Conservation (phyloP, 2,888 invertebrate genomes). For the Athrips mouffetella region DNA sequence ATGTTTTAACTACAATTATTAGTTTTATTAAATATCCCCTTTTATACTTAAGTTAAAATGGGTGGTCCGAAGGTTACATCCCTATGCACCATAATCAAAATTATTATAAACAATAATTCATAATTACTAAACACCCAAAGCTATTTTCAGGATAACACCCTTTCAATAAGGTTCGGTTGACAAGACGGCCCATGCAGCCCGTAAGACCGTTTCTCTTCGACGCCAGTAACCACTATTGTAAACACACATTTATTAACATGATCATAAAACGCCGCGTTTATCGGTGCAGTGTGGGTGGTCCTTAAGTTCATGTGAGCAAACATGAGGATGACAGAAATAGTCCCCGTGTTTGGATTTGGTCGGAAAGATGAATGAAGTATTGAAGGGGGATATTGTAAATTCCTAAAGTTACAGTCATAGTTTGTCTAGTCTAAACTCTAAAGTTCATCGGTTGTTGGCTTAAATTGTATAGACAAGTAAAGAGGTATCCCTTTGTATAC, state of each 20-base stretch:
- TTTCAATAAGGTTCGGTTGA: slow-evolving; percentile 37
- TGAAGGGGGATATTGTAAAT: slow-evolving; percentile 4
- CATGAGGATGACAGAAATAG: slow-evolving; percentile 42
- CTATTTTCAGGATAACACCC: slow-evolving; percentile 18
- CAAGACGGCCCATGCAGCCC: slow-evolving; percentile 28
- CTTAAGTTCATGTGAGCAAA: slow-evolving; percentile 49
- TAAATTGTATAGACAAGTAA: too few relatives aligned
- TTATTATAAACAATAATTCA: slow-evolving; percentile 19
- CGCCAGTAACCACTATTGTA: slow-evolving; percentile 43
- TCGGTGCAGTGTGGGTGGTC: slow-evolving; percentile 69
- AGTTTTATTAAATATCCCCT: too few relatives aligned
- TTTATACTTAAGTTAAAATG: background rate
- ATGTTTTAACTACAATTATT: too few relatives aligned
- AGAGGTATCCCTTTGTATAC: too few relatives aligned
- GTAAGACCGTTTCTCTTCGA: slow-evolving; percentile 7
- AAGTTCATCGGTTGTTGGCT: background rate
- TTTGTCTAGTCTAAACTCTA: background rate
- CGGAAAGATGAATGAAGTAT: slow-evolving; percentile 12
- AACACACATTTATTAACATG: slow-evolving; percentile 66
- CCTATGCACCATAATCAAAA: background rate
- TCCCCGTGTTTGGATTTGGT: slow-evolving; percentile 44
- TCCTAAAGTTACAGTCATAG: background rate
- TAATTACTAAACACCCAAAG: slow-evolving; percentile 34
- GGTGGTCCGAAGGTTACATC: background rate
- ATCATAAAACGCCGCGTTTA: slow-evolving; percentile 67